These are phyloP conservation scores for Babyrousa celebensis DNA, from an alignment of 2,797 vertebrate species.

Conservation along the genomic window DNA sequence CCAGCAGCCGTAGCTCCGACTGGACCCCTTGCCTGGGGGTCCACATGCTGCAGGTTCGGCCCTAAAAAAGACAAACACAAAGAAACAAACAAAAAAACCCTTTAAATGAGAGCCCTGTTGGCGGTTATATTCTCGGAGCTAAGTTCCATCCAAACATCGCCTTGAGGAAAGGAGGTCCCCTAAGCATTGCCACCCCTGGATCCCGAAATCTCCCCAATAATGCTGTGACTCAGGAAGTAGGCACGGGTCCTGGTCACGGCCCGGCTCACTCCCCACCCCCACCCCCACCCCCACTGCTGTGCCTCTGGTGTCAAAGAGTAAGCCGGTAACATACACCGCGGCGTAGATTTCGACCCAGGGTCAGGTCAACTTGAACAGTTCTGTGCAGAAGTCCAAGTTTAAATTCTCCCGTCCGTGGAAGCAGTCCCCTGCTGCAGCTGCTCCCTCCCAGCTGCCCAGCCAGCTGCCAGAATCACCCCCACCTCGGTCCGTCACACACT, in stretches of 20 bases:
- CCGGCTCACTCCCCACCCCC: not conserved
- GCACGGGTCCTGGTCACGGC: not conserved
- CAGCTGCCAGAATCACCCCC: conserved; percentile 78
- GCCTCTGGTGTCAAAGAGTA: conserved; percentile 35
- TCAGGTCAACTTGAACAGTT: conserved; percentile 4
- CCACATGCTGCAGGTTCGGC: too few relatives aligned
- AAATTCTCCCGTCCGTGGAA: conserved; percentile 55
- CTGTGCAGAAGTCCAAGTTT: conserved; percentile 53
- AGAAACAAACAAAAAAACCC: not conserved
- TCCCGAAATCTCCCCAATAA: not conserved
- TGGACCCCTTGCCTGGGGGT: too few relatives aligned
- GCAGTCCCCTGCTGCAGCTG: conserved; percentile 52
- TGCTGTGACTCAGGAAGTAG: not conserved
- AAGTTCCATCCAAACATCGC: conserved; percentile 61
- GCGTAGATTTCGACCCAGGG: conserved; percentile 50
- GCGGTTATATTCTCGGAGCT: not conserved
- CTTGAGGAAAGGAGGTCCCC: conserved; percentile 20
- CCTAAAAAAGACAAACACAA: too few relatives aligned
- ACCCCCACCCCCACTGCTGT: not conserved
- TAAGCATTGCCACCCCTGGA: conserved; percentile 5
- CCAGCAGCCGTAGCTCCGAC: too few relatives aligned
- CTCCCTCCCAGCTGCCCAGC: conserved; percentile 75
- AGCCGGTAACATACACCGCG: not conserved
- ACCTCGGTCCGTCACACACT: conserved; percentile 41
- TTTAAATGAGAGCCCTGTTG: conserved; percentile 76